Percentiles rank a stretch among this genome's conserved stretches.
Evolutionary conservation across 2,797 vertebrate genomes (phyloP).

Genomic region (Sciaenops ocellatus): DNA sequence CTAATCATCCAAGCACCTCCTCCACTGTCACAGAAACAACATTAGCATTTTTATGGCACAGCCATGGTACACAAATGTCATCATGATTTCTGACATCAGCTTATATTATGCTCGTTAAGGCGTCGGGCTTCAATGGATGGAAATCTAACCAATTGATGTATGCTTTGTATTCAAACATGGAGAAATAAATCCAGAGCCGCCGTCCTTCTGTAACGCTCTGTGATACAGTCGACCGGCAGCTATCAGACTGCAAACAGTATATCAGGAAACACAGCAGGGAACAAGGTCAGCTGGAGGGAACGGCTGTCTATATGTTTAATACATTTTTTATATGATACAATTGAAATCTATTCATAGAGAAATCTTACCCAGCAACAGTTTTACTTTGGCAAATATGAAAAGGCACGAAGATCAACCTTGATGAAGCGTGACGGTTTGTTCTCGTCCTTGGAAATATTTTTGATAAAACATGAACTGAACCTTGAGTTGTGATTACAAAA

Average conservation of each 20-base stretch:
- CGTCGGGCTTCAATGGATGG: slow-evolving; percentile 13
- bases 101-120: slow-evolving; percentile 63
- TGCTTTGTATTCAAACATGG: slow-evolving; percentile 14
- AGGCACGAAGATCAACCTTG: too few relatives aligned
- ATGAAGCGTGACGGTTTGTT: too few relatives aligned
- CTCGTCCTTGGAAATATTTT: too few relatives aligned
- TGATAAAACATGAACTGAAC: too few relatives aligned
- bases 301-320: not conserved
- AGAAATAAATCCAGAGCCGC: slow-evolving; percentile 21
- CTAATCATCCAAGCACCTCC: slow-evolving; percentile 44
- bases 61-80: slow-evolving; percentile 62
- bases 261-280: not conserved
- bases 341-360: not conserved
- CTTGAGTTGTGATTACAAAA: too few relatives aligned
- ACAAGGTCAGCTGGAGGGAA: not conserved
- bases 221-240: slow-evolving; percentile 27
- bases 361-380: too few relatives aligned
- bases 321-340: not conserved
- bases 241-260: not conserved
- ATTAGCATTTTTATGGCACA: slow-evolving; percentile 71
- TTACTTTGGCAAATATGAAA: too few relatives aligned
- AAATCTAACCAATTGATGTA: slow-evolving; percentile 51
- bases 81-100: slow-evolving; percentile 59
- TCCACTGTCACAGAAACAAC: slow-evolving; percentile 30
- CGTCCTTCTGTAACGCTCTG: not conserved